phyloP scores from a whole-genome alignment of 1,140 invertebrate genomes.

The Tetramorium alpestre region DNA sequence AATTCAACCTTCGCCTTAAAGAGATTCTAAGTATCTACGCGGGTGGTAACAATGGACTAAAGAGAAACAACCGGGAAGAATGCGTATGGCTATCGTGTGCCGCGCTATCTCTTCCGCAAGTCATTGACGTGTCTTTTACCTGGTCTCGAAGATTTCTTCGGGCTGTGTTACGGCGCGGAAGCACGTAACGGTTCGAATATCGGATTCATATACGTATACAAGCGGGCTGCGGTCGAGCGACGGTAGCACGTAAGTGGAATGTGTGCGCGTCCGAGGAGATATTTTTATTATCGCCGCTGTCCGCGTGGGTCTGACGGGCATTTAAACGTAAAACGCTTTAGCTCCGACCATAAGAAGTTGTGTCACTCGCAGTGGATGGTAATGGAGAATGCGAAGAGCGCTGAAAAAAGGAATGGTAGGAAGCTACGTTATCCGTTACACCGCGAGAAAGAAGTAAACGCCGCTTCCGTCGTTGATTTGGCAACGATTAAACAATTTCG shows the following conservation, averaged over 20 bases:
- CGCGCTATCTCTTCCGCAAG: slow-evolving; percentile 39
- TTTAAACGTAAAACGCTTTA: neutral
- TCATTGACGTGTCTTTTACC: slow-evolving; percentile 47
- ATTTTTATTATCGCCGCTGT: slow-evolving; percentile 14
- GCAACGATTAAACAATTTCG: neutral
- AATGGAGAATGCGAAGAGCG: neutral
- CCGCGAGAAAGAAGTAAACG: neutral
- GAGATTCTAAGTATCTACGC: neutral
- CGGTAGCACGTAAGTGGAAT: slow-evolving; percentile 8
- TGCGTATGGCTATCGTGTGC: neutral
- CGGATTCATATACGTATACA: neutral
- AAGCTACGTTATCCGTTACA: neutral
- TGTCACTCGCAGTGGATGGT: neutral
- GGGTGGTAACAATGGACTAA: neutral
- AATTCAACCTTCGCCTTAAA: neutral
- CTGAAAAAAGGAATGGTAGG: neutral
- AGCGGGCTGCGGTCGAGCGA: neutral
- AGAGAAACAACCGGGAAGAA: neutral
- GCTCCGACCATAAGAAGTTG: neutral
- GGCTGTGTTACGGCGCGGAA: slow-evolving; percentile 39
- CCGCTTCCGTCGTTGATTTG: neutral
- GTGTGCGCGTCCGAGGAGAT: neutral
- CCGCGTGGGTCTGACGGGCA: neutral
- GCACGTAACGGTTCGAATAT: slow-evolving; percentile 59
- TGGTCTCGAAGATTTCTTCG: slow-evolving; percentile 34